Conservation (phyloP, 2,113 vertebrate species). For the Antechinus flavipes region DNA sequence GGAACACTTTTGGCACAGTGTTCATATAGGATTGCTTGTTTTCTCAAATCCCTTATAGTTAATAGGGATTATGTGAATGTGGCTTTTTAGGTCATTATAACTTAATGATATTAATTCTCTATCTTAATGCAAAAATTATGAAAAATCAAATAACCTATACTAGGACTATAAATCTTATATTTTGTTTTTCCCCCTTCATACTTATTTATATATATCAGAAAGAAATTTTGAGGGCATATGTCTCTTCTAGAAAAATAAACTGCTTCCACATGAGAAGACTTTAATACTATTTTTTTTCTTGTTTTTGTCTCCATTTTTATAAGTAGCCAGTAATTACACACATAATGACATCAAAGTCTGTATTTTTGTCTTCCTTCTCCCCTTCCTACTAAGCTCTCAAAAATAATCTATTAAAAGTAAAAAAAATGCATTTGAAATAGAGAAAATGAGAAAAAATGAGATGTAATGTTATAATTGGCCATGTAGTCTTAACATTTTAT, state of each 20-base stretch:
- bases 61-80: not conserved
- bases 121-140: not conserved
- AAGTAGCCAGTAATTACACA: not conserved
- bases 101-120: not conserved
- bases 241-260: conserved; percentile 3
- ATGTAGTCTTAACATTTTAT: not conserved
- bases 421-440: not conserved
- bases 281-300: not conserved
- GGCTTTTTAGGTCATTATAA: not conserved
- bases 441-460: not conserved
- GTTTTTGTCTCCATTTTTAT: not conserved
- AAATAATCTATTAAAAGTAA: not conserved
- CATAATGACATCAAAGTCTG: not conserved
- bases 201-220: not conserved
- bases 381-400: not conserved
- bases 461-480: not conserved
- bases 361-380: not conserved
- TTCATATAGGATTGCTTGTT: not conserved
- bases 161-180: not conserved
- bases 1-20: not conserved
- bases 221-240: not conserved
- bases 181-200: not conserved
- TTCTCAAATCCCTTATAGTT: not conserved
- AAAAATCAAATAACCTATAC: not conserved
- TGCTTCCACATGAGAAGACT: not conserved